Evolutionary conservation across 2,797 vertebrate species (phyloP), one percentile per base, ranked within the genome.

Genomic region (Martes flavigula): DNA sequence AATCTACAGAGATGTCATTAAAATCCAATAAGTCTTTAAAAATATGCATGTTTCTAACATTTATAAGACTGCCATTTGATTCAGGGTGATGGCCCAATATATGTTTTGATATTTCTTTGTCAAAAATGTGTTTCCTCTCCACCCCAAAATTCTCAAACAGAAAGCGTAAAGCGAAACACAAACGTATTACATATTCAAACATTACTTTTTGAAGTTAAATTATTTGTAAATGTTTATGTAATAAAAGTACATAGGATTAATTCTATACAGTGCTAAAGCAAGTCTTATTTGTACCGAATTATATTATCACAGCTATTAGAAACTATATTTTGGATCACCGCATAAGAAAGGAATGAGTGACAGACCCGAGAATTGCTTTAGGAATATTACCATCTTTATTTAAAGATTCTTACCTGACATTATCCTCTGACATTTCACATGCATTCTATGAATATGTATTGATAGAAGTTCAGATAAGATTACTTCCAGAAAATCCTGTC

Each of bases 381-480:
- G 48, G 1, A 64, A n/a, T 40, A 82, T 58, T 79, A 87, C 1
- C 18, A 32, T 66, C 54, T 96, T 96, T 95, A 96, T 87, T 94
- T 93, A 84, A 96, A 84, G 48, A 70, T 87, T 83, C 14, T 68
- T 38, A 88, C 12, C 43, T 95, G 38, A 51, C n/a, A 20, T 85
- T 90, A 90, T 75, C 9, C 40, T 91, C 79, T 93, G 51, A 77
- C 43, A 79, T 94, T 95, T 90, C 23, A 81, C 25, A 82, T 48
- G 46, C 17, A 83, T 70, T 17, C 23, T 87, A 86, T 95, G 64
- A 96, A 88, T 64, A 91, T 56, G 21, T 86, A 89, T 72, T 79
- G 21, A 54, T 77, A 17, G 30, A 84, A 91, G 13, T 83, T 75
- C 38, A 78, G 20, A 88, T 90, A 17, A 87, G 17, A 96, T 83